Base-by-base conservation (phyloP, 1,140 invertebrate genomes). In the Notospermus geniculatus region DNA sequence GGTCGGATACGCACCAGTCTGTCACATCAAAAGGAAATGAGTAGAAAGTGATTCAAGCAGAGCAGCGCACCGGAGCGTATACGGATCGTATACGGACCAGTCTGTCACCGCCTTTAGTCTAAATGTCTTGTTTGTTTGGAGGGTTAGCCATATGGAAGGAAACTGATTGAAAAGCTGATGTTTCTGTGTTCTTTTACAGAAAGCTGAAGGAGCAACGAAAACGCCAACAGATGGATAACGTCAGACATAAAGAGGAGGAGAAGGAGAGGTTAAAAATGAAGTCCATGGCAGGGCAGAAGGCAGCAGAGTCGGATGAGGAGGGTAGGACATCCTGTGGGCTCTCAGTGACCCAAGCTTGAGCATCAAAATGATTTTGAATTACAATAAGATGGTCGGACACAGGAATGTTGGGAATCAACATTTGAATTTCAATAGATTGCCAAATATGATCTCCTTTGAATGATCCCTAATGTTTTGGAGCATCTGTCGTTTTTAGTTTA, bases 141-240 rank as follows among this genome's bases (percentile, higher is more conserved):
- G 11, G 19, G 11, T 43, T 43, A 43, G 19, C 19, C 19, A 11
- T 13, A 43, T 13, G 19, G 11, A 13, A 43, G 19, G 39, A 43
- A 11, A 43, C 19, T 43, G 39, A 19, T 43, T 43, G 39, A 43
- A 43, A 43, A 43, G 39, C 11, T 19, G 11, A 43, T 43, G 11
- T 43, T 43, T 11, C 11, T 19, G 39, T 11, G 39, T 57, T 64
- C 64, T 58, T 67, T 63, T 71, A 59, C 59, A 80, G 77, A 50
- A 74, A 71, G 50, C 73, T 90, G 9, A 94, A 93, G 80, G 88
- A 90, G 71, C 86, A 88, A 63, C 84, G 90, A 2, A 89, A 87
- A 67, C 86, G 86, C 63, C 80, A 86, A 65, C 91, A 93, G 79
- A 86, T 88, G 23, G 86, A 88, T 65, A 93, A 93, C 78, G 86